Base-by-base conservation (phyloP, 2,113 vertebrate species). In the Peromyscus leucopus region DNA sequence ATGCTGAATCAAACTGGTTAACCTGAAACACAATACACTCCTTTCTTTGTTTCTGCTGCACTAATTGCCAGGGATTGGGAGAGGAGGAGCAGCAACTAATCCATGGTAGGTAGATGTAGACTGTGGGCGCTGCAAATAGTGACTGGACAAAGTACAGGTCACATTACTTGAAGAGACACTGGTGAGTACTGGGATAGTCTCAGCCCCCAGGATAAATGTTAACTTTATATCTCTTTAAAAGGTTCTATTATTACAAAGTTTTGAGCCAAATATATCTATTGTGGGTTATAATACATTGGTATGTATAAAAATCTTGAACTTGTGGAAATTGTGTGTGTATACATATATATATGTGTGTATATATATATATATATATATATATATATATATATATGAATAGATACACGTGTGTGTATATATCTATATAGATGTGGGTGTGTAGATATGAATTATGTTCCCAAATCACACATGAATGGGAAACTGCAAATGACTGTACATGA, bases 1-100 rank as follows among this genome's bases (percentile, higher is more conserved):
- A 97, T 98, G 97, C 82, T 94, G 98, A 98, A 98, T 99, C 99
- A 99, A 98, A 98, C 98, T 98, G 98, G 98, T 98, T 98, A 90
- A 67, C 0, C 0, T 31, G 61, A 93, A 67, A 46, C 93, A 31
- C 76, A 67, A 80, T 67, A 46, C 96, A 98, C 92, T 97, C 94
- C 96, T 97, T 89, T 97, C 96, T 97, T 0, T 96, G 95, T 98
- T 97, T 97, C 97, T 93, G 96, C 8, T 87, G 93, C 97, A 75
- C 97, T 98, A 96, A 98, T 96, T 94, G 96, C 97, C 94, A 97
- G 92, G 97, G 97, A 24, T 48, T 31, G 51, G 71, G 79, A 28
- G 80, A 90, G 0, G 78, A 55, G 86, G 31, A 39, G 26, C 24
- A 65, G 2, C 28, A 31, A 7, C 7, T 55, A 3, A 71, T 57